Evolutionary conservation across 2,888 invertebrate genomes (phyloP).

Genomic region (Leucania comma): DNA sequence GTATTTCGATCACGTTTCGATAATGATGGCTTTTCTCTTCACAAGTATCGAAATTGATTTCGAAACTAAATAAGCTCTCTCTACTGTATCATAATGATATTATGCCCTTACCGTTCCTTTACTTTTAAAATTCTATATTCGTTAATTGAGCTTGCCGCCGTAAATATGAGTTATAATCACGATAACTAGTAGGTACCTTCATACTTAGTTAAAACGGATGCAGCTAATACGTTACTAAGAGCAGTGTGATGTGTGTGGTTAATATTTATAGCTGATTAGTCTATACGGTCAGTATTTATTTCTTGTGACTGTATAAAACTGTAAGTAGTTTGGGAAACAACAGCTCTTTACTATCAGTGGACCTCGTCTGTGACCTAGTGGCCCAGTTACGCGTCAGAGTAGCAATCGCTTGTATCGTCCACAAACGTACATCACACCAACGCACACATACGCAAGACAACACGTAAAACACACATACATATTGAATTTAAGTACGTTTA

Average conservation of each 20-base stretch:
- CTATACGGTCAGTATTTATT: constrained; percentile 49
- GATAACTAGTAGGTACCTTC: background rate
- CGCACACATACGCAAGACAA: constrained; percentile 37
- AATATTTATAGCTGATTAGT: constrained; percentile 47
- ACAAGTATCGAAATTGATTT: background rate
- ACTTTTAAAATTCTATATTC: background rate
- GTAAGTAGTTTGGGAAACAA: constrained; percentile 82
- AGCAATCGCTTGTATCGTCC: constrained; percentile 81
- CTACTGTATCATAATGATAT: background rate
- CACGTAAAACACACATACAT: constrained; percentile 45
- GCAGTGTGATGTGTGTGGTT: constrained; percentile 14
- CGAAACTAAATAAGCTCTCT: background rate
- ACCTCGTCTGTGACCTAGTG: constrained; percentile 92
- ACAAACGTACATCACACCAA: constrained; percentile 65
- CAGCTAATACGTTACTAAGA: constrained; percentile 2
- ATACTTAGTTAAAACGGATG: background rate
- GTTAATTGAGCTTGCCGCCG: background rate
- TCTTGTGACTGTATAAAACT: constrained; percentile 66
- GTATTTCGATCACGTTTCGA: constrained; percentile 11
- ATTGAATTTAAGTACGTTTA: constrained; percentile 51
- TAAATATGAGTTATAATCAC: constrained; percentile 1
- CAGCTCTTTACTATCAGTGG: constrained; percentile 81
- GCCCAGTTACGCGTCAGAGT: constrained; percentile 91
- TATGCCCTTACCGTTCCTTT: background rate
- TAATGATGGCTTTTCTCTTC: background rate